Evolutionary conservation across 2,797 vertebrate genomes (phyloP).

Genomic region (Silurus lanzhouensis): DNA sequence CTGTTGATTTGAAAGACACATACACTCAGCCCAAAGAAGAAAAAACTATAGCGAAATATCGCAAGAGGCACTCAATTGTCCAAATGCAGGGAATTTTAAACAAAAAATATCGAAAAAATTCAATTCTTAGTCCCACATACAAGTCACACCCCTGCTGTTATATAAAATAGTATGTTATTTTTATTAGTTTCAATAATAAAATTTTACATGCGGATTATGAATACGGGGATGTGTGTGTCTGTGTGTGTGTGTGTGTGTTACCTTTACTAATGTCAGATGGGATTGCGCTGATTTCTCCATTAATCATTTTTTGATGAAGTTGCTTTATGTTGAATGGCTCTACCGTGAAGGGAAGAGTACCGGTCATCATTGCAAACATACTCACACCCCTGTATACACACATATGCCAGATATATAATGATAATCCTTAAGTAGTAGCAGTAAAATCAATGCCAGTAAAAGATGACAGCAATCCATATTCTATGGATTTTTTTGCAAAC

Average conservation of each 20-base stretch:
- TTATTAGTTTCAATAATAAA: no score
- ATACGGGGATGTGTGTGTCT: no score
- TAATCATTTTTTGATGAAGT: constrained; percentile 84
- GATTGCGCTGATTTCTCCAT: constrained; percentile 79
- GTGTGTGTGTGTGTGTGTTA: constrained; percentile 52
- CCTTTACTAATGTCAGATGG: constrained; percentile 80
- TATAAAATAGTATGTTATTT: no score
- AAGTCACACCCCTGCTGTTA: no score
- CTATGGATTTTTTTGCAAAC: neutral
- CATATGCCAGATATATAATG: neutral
- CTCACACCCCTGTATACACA: constrained; percentile 76
- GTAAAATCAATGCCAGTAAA: neutral
- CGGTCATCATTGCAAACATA: constrained; percentile 83
- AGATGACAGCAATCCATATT: neutral
- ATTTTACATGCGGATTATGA: no score
- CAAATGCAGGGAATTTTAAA: neutral
- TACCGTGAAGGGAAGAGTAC: constrained; percentile 79
- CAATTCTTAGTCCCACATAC: no score
- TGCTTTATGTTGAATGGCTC: constrained; percentile 87
- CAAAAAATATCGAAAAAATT: no score
- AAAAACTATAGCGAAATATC: neutral
- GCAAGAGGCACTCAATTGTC: neutral
- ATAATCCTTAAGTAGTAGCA: neutral
- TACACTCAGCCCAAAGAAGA: no score
- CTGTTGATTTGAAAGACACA: neutral